Evolutionary conservation across 2,113 vertebrate species (phyloP).

Genomic region (Aspiorhynchus laticeps): DNA sequence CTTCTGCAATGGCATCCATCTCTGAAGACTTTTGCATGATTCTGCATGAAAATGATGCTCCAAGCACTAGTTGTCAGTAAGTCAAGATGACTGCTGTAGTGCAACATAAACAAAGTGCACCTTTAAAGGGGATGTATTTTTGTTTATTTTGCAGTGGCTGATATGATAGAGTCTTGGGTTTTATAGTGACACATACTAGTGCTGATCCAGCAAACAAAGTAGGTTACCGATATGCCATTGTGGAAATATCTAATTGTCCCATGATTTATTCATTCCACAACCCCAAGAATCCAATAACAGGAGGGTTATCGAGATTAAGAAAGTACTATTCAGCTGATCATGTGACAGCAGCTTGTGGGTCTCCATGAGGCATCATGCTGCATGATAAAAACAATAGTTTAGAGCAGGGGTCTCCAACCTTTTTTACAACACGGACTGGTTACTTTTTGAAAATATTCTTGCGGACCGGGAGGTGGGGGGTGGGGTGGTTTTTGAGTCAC

Average conservation of each 20-base stretch:
- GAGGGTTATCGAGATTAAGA: neutral
- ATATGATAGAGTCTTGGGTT: neutral
- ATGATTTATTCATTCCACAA: neutral
- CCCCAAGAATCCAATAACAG: neutral
- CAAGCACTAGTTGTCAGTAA: conserved; percentile 5
- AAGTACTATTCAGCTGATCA: neutral
- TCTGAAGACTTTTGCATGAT: neutral
- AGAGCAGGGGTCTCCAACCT: too few species aligned
- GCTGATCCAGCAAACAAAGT: neutral
- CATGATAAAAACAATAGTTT: neutral
- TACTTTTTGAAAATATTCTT: too few species aligned
- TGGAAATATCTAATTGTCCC: neutral
- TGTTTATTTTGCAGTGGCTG: neutral
- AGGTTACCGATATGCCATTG: neutral
- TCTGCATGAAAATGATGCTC: neutral
- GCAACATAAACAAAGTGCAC: conserved; percentile 1
- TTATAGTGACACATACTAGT: neutral
- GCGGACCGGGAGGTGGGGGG: too few species aligned
- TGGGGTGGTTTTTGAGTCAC: too few species aligned
- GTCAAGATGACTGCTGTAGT: neutral
- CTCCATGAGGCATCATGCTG: neutral
- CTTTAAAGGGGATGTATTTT: neutral
- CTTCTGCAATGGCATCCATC: neutral
- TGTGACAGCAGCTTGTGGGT: neutral
- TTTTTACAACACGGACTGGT: too few species aligned